Percentiles rank a stretch among this genome's conserved stretches.
Evolutionary conservation across 1,140 invertebrate genomes (phyloP).

Genomic region (Pinna nobilis): DNA sequence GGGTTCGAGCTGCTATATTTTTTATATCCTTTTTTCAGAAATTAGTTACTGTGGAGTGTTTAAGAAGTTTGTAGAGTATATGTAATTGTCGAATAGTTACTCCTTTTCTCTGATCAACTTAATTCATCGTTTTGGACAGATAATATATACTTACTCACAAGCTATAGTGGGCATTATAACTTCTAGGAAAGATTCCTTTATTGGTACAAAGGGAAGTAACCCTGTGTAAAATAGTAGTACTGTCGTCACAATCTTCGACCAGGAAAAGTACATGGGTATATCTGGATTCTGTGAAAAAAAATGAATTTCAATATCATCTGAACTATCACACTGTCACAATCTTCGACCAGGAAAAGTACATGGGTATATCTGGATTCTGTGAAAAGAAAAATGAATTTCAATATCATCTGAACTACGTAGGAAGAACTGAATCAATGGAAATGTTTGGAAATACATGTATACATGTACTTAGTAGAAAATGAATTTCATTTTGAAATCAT

Average conservation of each 20-base stretch:
- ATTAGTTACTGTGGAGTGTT: too few relatives aligned
- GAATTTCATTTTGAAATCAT: too few relatives aligned
- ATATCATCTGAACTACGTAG: neutral
- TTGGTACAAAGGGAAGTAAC: constrained; percentile 82
- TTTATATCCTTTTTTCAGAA: too few relatives aligned
- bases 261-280: constrained; percentile 82
- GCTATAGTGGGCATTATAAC: constrained; percentile 82
- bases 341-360: constrained; percentile 81
- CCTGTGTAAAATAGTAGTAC: constrained; percentile 81
- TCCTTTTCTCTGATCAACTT: too few relatives aligned
- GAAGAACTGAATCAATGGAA: too few relatives aligned
- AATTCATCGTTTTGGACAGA: too few relatives aligned
- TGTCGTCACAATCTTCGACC: constrained; percentile 78
- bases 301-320: constrained; percentile 4
- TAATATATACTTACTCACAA: constrained; percentile 60
- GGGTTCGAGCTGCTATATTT: too few relatives aligned
- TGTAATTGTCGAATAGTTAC: too few relatives aligned
- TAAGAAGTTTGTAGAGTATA: too few relatives aligned
- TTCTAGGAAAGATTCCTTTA: constrained; percentile 83
- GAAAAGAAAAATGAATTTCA: constrained; percentile 47
- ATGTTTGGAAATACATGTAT: too few relatives aligned
- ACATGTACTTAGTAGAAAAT: too few relatives aligned
- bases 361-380: constrained; percentile 82
- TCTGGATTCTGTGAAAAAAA: constrained; percentile 80
- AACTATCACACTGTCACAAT: constrained; percentile 74